phyloP scores from a whole-genome alignment of 1,140 invertebrate genomes.

The Delia radicum region DNA sequence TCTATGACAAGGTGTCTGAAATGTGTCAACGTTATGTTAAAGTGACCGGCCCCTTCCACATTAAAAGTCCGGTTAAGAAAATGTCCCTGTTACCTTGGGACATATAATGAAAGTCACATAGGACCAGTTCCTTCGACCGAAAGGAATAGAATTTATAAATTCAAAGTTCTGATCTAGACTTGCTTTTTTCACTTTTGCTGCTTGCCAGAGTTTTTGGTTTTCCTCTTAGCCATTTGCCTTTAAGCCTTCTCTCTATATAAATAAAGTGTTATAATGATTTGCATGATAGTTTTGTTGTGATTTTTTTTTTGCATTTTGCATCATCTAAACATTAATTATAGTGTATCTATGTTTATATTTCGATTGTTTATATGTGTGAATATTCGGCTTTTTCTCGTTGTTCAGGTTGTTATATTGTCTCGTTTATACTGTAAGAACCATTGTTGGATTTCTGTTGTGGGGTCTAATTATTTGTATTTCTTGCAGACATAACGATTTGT shows the following conservation, averaged over 20 bases:
- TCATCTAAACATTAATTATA: neutral
- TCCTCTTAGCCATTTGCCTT: neutral
- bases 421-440: neutral
- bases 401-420: neutral
- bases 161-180: too few relatives aligned
- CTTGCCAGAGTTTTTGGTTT: too few relatives aligned
- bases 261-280: constrained; percentile 3
- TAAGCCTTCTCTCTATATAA: neutral
- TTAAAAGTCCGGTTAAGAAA: too few relatives aligned
- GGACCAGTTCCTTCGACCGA: too few relatives aligned
- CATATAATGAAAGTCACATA: too few relatives aligned
- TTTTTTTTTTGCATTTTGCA: neutral
- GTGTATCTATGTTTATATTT: neutral
- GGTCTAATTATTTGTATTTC: neutral
- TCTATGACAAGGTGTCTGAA: too few relatives aligned
- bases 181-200: too few relatives aligned
- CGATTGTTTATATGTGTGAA: neutral
- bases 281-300: neutral
- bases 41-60: too few relatives aligned
- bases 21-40: too few relatives aligned
- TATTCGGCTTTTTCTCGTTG: neutral
- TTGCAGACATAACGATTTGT: constrained; percentile 1
- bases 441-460: neutral
- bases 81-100: too few relatives aligned
- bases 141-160: too few relatives aligned